Conservation (phyloP, 2,113 vertebrate genomes). For the Serinus canaria region DNA sequence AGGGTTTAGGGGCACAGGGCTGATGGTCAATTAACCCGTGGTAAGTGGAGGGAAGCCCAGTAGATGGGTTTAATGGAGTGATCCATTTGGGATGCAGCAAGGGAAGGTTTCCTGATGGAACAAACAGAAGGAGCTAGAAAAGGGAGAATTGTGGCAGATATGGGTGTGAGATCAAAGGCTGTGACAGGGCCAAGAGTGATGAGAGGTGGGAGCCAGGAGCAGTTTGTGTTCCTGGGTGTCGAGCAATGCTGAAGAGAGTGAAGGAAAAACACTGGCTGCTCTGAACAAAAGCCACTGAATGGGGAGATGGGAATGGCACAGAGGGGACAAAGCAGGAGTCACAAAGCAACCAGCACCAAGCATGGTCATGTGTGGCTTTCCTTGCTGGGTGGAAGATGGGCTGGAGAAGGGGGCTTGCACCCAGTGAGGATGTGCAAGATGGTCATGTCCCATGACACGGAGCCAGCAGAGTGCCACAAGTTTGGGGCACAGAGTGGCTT, state of each 20-base stretch:
- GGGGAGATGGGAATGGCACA: not conserved
- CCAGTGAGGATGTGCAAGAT: not conserved
- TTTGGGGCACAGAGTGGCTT: not conserved
- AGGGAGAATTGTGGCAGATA: not conserved
- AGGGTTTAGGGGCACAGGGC: not conserved
- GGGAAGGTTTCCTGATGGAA: not conserved
- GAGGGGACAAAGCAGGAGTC: not conserved
- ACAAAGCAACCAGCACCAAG: not conserved
- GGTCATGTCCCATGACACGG: not conserved
- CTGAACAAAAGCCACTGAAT: not conserved
- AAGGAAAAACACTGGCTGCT: not conserved
- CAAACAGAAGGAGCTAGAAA: not conserved
- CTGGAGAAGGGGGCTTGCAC: not conserved
- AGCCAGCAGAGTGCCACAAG: not conserved
- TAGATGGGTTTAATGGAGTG: not conserved
- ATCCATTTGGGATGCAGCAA: rapidly evolving
- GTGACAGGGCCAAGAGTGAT: not conserved
- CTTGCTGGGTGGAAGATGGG: not conserved
- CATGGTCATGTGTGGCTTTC: not conserved
- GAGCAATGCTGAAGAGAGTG: not conserved
- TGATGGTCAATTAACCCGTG: not conserved
- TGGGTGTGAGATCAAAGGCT: not conserved
- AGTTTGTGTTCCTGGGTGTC: not conserved
- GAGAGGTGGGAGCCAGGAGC: not conserved
- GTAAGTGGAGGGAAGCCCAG: not conserved